Conservation (phyloP, 2,797 vertebrate genomes). For the Pipistrellus kuhlii region DNA sequence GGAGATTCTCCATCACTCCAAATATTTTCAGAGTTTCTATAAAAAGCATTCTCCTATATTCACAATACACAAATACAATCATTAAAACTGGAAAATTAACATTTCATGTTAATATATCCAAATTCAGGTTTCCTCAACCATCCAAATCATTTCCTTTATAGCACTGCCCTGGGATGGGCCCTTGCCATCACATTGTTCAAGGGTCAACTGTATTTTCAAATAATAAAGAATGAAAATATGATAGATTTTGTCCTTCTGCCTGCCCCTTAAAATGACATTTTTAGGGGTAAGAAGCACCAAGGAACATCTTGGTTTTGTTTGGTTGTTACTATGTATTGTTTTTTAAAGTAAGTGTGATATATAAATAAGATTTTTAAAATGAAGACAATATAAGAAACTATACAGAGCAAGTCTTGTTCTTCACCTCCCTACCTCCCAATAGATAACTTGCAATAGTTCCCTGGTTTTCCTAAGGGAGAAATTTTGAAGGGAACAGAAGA, state of each 20-base stretch:
- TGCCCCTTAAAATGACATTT: background rate
- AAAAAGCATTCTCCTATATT: background rate
- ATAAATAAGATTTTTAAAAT: background rate
- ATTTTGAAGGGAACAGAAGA: background rate
- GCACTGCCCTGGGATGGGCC: background rate
- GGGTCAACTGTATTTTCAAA: background rate
- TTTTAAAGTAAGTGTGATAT: background rate
- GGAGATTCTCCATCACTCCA: background rate
- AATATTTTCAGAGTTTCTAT: background rate
- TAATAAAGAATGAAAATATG: slow-evolving; percentile 8
- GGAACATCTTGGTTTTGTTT: background rate
- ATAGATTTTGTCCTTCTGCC: background rate
- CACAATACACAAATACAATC: background rate
- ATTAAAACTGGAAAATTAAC: background rate
- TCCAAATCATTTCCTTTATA: background rate
- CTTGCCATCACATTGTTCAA: background rate
- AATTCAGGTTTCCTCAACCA: background rate
- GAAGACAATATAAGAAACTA: background rate
- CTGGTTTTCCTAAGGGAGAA: background rate
- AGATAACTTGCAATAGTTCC: background rate
- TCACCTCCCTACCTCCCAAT: background rate
- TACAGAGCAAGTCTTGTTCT: background rate
- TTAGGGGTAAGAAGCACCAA: background rate
- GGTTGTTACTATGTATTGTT: background rate
- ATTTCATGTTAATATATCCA: background rate